Evolutionary conservation across 2,888 invertebrate species (phyloP).

Genomic region (Lasioglossum vierecki): DNA sequence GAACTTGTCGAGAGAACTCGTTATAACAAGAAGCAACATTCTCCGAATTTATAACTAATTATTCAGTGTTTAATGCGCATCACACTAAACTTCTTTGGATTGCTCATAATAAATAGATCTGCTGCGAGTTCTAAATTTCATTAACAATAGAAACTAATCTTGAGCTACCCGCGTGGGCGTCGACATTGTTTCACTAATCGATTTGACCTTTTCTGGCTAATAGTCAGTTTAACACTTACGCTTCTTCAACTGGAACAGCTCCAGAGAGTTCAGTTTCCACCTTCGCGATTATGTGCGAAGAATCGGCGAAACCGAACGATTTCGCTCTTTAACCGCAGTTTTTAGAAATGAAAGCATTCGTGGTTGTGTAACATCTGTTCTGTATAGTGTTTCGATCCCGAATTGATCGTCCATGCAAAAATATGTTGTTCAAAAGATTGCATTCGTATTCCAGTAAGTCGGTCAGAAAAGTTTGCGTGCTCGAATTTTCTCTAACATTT

Average conservation of each 20-base stretch:
- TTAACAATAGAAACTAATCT: conserved; percentile 49
- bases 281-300: conserved; percentile 46
- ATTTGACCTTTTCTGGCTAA: conserved; percentile 71
- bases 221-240: conserved; percentile 66
- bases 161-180: conserved; percentile 54
- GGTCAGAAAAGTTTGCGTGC: conserved; percentile 31
- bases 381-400: conserved; percentile 35
- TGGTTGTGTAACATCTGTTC: conserved; percentile 14
- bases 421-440: conserved; percentile 65
- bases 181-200: conserved; percentile 69
- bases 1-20: background rate
- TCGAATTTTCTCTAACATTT: conserved; percentile 41
- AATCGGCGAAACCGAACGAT: conserved; percentile 31
- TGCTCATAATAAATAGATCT: background rate
- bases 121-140: conserved; percentile 33
- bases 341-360: conserved; percentile 19
- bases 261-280: conserved; percentile 63
- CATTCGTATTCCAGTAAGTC: conserved; percentile 72
- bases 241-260: conserved; percentile 56
- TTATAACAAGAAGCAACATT: background rate
- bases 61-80: conserved; percentile 15
- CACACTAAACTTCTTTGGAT: background rate
- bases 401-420: conserved; percentile 20
- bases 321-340: conserved; percentile 24
- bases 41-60: conserved; percentile 5